Conservation (phyloP, 2,888 invertebrate species). For the Drosophila kambysellisi region DNA sequence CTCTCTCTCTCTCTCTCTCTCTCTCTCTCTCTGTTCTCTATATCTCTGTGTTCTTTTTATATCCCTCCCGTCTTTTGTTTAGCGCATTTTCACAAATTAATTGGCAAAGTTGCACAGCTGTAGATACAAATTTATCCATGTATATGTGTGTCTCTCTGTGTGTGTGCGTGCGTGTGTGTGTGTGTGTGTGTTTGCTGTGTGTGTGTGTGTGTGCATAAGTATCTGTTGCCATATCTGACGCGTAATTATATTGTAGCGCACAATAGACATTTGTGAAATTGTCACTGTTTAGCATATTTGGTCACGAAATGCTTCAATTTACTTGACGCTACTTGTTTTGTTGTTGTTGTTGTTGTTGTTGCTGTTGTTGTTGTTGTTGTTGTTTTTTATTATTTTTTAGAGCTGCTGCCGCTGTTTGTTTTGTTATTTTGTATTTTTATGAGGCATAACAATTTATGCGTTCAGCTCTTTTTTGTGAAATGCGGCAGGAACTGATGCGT, state of each 20-base stretch:
- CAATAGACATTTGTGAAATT: slow-evolving; percentile 81
- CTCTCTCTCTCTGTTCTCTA: background rate
- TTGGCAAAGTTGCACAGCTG: slow-evolving; percentile 70
- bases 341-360: slow-evolving; percentile 54
- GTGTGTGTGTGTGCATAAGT: slow-evolving; percentile 31
- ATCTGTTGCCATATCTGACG: slow-evolving; percentile 55
- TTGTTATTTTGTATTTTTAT: slow-evolving; percentile 65
- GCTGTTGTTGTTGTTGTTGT: slow-evolving; percentile 21
- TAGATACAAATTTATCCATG: slow-evolving; percentile 53
- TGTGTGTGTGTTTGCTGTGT: slow-evolving; percentile 9
- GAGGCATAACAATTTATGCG: slow-evolving; percentile 78
- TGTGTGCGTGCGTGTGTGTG: slow-evolving; percentile 2
- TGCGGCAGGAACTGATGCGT: slow-evolving; percentile 59
- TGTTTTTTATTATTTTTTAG: slow-evolving; percentile 24
- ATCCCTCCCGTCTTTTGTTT: slow-evolving; percentile 46
- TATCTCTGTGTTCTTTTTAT: background rate
- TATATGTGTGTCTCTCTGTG: background rate
- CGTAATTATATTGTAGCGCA: slow-evolving; percentile 70
- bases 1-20: background rate
- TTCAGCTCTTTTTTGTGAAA: slow-evolving; percentile 49
- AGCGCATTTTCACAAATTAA: slow-evolving; percentile 77
- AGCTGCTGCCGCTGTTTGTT: slow-evolving; percentile 17
- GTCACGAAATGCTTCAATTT: slow-evolving; percentile 80
- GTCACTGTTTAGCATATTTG: slow-evolving; percentile 84
- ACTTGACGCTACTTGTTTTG: slow-evolving; percentile 56